Evolutionary conservation across 30 jellyfish, hydroid and myxozoan genomes (phyloP).

Genomic region (Aurelia aurita): DNA sequence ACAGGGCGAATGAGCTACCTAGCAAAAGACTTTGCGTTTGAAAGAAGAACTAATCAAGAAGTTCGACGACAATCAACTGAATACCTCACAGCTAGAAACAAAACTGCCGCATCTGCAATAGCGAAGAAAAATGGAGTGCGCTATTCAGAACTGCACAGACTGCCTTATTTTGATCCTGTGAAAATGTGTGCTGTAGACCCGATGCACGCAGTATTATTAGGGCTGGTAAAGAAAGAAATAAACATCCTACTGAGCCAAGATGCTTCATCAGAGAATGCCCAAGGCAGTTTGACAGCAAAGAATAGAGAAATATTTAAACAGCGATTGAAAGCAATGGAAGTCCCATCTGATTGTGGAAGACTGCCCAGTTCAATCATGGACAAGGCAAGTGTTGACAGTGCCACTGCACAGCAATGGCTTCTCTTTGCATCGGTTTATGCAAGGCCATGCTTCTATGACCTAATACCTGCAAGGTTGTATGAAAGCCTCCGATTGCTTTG

Average conservation of each 20-base stretch:
- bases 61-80: conserved; percentile 6
- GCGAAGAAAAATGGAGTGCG: background rate
- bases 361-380: background rate
- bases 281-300: too few relatives aligned
- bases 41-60: conserved; percentile 1
- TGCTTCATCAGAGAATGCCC: too few relatives aligned
- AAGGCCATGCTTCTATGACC: background rate
- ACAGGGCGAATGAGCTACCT: conserved; percentile 14
- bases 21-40: background rate
- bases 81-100: background rate
- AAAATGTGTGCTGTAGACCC: too few relatives aligned
- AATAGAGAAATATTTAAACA: background rate
- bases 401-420: background rate
- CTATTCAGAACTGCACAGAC: too few relatives aligned
- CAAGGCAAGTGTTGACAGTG: background rate
- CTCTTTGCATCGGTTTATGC: conserved; percentile 4
- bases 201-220: too few relatives aligned
- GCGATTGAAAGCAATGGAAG: background rate
- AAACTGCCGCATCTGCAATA: background rate
- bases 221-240: too few relatives aligned
- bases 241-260: too few relatives aligned
- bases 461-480: background rate
- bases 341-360: conserved; percentile 6
- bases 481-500: background rate
- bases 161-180: too few relatives aligned